Evolutionary conservation across 2,888 invertebrate genomes (phyloP).

Genomic region (Candidula unifasciata): DNA sequence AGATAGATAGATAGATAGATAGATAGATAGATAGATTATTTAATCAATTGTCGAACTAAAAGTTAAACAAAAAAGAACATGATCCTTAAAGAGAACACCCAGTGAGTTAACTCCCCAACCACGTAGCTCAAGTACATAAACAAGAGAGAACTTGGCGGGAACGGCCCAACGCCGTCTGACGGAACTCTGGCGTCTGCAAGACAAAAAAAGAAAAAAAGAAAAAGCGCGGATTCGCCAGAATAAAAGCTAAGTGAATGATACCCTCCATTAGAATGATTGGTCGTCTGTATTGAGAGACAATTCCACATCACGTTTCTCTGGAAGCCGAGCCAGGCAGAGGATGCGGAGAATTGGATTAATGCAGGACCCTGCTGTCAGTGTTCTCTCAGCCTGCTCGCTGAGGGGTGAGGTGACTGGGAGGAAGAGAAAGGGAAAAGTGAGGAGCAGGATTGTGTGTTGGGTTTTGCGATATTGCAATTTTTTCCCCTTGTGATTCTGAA

Average conservation of each 20-base stretch:
- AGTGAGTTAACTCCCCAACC: no score
- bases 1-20: slow-evolving; percentile 8
- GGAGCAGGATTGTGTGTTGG: neutral
- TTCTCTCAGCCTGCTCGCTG: neutral
- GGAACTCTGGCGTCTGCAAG: no score
- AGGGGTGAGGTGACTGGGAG: neutral
- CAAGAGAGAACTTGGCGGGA: no score
- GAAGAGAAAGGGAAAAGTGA: neutral
- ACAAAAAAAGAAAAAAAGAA: no score
- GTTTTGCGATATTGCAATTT: neutral
- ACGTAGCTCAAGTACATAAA: no score
- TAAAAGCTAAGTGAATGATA: slow-evolving; percentile 14
- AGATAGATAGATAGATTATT: neutral
- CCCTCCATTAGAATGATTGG: slow-evolving; percentile 45
- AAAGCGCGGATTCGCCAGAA: neutral
- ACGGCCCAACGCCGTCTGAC: no score
- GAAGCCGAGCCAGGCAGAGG: slow-evolving; percentile 32
- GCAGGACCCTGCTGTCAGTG: slow-evolving; percentile 19
- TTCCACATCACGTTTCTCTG: slow-evolving; percentile 35
- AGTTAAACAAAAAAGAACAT: no score
- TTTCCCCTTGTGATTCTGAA: no score
- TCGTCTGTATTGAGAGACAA: neutral
- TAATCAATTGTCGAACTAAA: no score
- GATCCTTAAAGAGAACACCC: no score
- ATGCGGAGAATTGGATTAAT: slow-evolving; percentile 36